A percentile compares a stretch with the other conserved stretches of the same genome.
These are phyloP conservation scores for Batillaria attramentaria DNA, from an alignment of 1,140 invertebrate species.

Conservation along the genomic window DNA sequence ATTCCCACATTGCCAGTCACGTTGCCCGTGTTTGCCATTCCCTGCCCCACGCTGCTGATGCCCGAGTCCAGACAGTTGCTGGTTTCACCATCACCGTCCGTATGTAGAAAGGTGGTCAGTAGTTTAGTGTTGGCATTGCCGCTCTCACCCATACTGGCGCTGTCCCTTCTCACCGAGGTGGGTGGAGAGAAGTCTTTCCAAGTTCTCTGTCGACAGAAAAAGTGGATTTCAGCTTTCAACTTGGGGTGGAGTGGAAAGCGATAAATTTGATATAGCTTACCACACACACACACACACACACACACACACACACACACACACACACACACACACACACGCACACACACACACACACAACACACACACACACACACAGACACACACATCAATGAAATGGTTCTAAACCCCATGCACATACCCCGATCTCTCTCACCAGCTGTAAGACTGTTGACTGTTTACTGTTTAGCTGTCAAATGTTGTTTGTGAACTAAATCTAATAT, in stretches of 20 bases:
- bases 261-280: neutral
- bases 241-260: neutral
- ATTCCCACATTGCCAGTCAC: neutral
- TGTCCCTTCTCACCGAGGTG: neutral
- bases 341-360: neutral
- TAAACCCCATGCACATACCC: too few relatives aligned
- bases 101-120: neutral
- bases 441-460: too few relatives aligned
- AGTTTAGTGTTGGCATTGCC: slow-evolving; percentile 21
- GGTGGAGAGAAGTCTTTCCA: slow-evolving; percentile 42
- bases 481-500: too few relatives aligned
- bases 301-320: neutral
- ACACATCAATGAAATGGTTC: too few relatives aligned
- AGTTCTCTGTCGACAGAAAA: slow-evolving; percentile 21
- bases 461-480: too few relatives aligned
- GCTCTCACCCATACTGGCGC: slow-evolving; percentile 20
- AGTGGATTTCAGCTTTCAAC: neutral
- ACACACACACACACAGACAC: slow-evolving; percentile 13
- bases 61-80: neutral
- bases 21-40: slow-evolving; percentile 20
- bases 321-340: neutral
- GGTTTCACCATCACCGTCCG: neutral
- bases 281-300: slow-evolving; percentile 6
- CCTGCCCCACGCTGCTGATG: slow-evolving; percentile 16
- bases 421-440: too few relatives aligned